Evolutionary conservation across 2,888 invertebrate genomes (phyloP).

Genomic region (Drosophila cognata): DNA sequence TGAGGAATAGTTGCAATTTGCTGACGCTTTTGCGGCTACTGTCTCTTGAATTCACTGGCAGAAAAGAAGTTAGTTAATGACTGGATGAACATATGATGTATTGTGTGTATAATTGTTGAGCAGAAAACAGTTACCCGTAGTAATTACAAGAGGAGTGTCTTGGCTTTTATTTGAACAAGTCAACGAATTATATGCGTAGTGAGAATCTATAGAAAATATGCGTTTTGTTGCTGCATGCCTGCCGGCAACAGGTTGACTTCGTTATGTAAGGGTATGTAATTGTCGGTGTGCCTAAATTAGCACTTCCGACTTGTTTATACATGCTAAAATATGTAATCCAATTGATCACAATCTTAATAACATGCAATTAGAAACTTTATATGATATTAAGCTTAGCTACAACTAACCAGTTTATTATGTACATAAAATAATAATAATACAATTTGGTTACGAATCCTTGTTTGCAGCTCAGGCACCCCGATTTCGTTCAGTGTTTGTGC

Average conservation of each 20-base stretch:
- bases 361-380: neutral
- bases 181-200: neutral
- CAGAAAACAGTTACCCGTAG: neutral
- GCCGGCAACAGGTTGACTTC: neutral
- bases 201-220: neutral
- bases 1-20: slow-evolving; percentile 27
- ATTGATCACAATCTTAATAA: neutral
- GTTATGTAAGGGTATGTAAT: neutral
- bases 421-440: neutral
- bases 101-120: neutral
- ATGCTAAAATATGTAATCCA: neutral
- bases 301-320: neutral
- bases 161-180: neutral
- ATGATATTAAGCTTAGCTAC: neutral
- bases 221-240: neutral
- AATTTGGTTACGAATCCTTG: neutral
- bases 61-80: slow-evolving; percentile 1
- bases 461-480: neutral
- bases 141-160: neutral
- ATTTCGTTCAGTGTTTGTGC: slow-evolving; percentile 37
- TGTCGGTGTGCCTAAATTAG: neutral
- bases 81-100: neutral
- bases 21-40: slow-evolving; percentile 16
- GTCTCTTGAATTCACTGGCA: neutral
- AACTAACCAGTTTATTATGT: neutral